Evolutionary conservation across 2,113 vertebrate genomes (phyloP), one percentile per base, ranked within the genome.

Genomic region (Arothron firmamentum): DNA sequence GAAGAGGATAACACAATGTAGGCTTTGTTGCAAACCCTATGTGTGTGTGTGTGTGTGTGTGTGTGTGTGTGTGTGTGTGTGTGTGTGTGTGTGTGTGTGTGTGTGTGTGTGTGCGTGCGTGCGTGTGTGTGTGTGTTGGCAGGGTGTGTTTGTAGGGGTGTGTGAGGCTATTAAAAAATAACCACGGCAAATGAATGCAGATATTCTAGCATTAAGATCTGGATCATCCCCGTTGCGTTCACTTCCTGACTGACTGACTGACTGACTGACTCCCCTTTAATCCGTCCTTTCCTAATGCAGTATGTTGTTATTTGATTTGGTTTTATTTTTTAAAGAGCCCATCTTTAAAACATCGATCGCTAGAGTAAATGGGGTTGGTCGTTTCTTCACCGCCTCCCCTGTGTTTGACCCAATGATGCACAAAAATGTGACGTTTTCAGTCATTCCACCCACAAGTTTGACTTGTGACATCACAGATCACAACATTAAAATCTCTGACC

Each of bases 1-100:
- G 48, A 65, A 67, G 61, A 70, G 58, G 38, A 31, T 49, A 9
- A 54, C 63, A 89, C 84, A 89, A 85, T 84, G 79, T 56, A 51
- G 55, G 53, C 74, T 81, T 85, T 90, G 88, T 89, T 59, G 61
- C 68, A 72, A 59, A 48, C 38, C 53, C 62, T 57, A 46, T 56
- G 46, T 48, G 52, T 66, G 70, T 31, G 16, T 57, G 62, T 42
- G 42, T 50, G 56, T 52, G 70, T 58, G 56, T 41, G 41, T 16
- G 45, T 4, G 10, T 63, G 31, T 57, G 21, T 59, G 19, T 41
- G 31, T 38, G 20, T 50, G 38, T 49, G 42, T 52, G 18, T 57
- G 54, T 52, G 50, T 51, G 55, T 62, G 69, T 41, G n/a, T 53
- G 61, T 49, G 41, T 45, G 56, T 55, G 70, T 54, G 55, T 43